These are phyloP conservation scores for Pinctada fucata DNA, from an alignment of 2,888 invertebrate species.

Conservation along the genomic window DNA sequence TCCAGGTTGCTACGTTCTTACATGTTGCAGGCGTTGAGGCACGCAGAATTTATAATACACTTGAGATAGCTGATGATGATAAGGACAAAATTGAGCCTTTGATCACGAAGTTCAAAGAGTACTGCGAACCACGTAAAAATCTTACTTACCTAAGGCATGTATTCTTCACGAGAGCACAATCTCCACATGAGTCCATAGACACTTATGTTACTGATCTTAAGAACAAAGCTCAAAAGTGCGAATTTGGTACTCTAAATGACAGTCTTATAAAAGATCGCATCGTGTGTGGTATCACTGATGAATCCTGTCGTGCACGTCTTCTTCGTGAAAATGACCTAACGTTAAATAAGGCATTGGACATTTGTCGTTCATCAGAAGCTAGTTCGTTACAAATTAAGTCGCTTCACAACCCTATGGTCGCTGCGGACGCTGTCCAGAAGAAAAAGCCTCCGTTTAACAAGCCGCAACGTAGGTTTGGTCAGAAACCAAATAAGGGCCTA, in stretches of 20 bases:
- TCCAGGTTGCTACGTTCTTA: too few relatives aligned
- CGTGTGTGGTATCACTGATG: slow-evolving; percentile 27
- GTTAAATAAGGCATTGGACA: slow-evolving; percentile 19
- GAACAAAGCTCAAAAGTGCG: slow-evolving; percentile 26
- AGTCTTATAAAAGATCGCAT: slow-evolving; percentile 20
- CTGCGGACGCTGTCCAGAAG: background rate
- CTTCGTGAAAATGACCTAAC: slow-evolving; percentile 24
- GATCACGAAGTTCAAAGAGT: slow-evolving; percentile 20
- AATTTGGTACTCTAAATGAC: slow-evolving; percentile 20
- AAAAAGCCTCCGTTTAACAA: slow-evolving; percentile 6
- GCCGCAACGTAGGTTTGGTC: background rate
- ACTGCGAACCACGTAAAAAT: slow-evolving; percentile 34
- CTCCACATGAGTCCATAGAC: slow-evolving; percentile 20
- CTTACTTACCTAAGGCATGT: slow-evolving; percentile 31
- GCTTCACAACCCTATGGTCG: slow-evolving; percentile 11
- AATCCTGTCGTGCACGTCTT: too few relatives aligned
- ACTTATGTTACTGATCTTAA: slow-evolving; percentile 31
- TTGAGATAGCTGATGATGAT: too few relatives aligned
- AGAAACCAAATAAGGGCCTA: background rate
- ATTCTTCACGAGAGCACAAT: slow-evolving; percentile 26
- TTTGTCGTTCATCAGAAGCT: slow-evolving; percentile 18
- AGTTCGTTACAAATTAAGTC: slow-evolving; percentile 24
- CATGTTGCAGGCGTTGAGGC: too few relatives aligned
- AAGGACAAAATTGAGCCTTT: slow-evolving; percentile 17
- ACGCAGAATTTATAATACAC: too few relatives aligned